Conservation (phyloP, 2,797 vertebrate genomes). For the Helarctos malayanus region DNA sequence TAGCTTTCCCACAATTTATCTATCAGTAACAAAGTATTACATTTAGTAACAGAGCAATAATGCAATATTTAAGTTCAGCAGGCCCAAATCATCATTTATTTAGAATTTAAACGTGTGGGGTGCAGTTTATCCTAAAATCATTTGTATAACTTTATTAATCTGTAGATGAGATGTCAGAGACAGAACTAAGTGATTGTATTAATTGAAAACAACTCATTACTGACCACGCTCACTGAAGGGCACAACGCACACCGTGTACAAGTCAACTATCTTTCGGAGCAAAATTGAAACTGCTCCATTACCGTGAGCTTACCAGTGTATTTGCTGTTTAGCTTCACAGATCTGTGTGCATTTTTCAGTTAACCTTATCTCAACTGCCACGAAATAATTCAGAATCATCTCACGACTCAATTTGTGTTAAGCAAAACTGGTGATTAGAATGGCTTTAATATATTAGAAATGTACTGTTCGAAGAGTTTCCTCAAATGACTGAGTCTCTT, state of each 20-base stretch:
- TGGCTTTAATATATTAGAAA: not conserved
- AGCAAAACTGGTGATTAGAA: conserved; percentile 39
- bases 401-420: conserved; percentile 21
- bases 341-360: not conserved
- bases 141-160: not conserved
- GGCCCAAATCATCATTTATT: not conserved
- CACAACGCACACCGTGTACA: not conserved
- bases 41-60: not conserved
- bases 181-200: not conserved
- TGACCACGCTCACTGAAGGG: not conserved
- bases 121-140: conserved; percentile 19
- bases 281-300: not conserved
- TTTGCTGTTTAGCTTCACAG: not conserved
- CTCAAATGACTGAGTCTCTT: not conserved
- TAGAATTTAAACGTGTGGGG: not conserved
- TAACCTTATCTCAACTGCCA: not conserved
- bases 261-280: not conserved
- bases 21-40: not conserved
- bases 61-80: not conserved
- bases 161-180: conserved; percentile 3
- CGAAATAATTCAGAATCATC: conserved; percentile 14
- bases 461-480: not conserved
- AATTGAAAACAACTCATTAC: not conserved
- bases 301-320: not conserved
- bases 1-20: not conserved